These are phyloP conservation scores for Heliconius erato DNA, from an alignment of 2,888 invertebrate species.

Conservation along the genomic window DNA sequence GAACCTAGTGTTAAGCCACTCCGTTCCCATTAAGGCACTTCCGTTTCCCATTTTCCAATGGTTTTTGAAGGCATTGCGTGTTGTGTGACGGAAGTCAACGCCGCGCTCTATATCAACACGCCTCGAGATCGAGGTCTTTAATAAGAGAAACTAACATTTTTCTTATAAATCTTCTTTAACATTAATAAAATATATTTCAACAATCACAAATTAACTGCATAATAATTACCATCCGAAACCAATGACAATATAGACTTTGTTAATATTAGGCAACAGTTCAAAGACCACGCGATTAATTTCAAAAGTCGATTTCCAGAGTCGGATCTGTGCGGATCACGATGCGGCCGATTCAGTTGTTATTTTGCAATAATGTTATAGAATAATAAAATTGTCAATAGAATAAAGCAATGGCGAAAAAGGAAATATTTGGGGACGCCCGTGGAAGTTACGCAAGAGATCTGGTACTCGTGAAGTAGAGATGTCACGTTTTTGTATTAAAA, in stretches of 20 bases:
- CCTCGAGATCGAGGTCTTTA: too few species aligned
- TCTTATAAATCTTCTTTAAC: neutral
- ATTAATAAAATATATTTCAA: conserved; percentile 51
- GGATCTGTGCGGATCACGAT: conserved; percentile 76
- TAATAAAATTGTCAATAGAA: conserved; percentile 65
- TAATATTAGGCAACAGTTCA: conserved; percentile 78
- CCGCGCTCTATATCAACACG: too few species aligned
- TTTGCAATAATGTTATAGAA: conserved; percentile 73
- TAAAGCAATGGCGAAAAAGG: conserved; percentile 63
- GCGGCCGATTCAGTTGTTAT: conserved; percentile 72
- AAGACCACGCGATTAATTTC: conserved; percentile 80
- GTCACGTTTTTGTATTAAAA: conserved; percentile 8
- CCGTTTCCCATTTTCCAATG: too few species aligned
- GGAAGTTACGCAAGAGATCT: conserved; percentile 59
- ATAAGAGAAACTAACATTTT: neutral
- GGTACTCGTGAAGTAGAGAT: neutral
- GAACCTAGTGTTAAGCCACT: too few species aligned
- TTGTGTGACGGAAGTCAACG: too few species aligned
- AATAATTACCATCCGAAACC: conserved; percentile 55
- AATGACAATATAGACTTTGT: conserved; percentile 60
- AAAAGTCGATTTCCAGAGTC: conserved; percentile 73
- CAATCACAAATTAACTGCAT: conserved; percentile 56
- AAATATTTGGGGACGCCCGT: conserved; percentile 73
- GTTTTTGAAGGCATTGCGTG: too few species aligned
- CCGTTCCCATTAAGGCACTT: too few species aligned